phyloP scores from a whole-genome alignment of 2,888 invertebrate species.

The Sinodicranocentrus sp. region DNA sequence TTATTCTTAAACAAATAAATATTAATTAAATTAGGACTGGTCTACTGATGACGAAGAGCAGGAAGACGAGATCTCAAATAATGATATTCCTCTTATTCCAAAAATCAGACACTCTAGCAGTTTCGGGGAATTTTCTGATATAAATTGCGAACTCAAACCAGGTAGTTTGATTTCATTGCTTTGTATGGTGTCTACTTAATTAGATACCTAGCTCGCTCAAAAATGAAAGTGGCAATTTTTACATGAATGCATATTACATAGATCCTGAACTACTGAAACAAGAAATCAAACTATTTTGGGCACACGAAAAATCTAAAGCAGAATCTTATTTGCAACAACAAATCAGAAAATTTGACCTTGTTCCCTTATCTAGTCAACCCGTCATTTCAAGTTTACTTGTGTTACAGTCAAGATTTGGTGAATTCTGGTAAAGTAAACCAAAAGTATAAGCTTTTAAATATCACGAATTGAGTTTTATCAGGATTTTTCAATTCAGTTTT shows the following conservation, averaged over 20 bases:
- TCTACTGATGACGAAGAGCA: constrained; percentile 34
- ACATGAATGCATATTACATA: too few species aligned
- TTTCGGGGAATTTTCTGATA: constrained; percentile 64
- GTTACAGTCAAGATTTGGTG: constrained; percentile 70
- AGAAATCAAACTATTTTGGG: constrained; percentile 53
- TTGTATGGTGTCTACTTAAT: neutral
- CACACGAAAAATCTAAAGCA: constrained; percentile 29
- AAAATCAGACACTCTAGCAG: constrained; percentile 47
- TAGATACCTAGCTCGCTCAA: too few species aligned
- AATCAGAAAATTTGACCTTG: constrained; percentile 39
- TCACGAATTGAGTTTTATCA: constrained; percentile 20
- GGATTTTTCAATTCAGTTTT: constrained; percentile 11
- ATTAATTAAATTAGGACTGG: constrained; percentile 53
- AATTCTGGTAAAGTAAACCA: constrained; percentile 74
- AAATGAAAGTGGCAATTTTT: too few species aligned
- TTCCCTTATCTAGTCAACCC: constrained; percentile 61
- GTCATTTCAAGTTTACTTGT: constrained; percentile 64
- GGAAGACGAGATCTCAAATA: constrained; percentile 28
- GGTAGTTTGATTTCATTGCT: neutral
- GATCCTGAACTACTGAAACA: constrained; percentile 8
- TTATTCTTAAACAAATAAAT: too few species aligned
- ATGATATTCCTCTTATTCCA: constrained; percentile 20
- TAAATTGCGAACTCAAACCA: neutral
- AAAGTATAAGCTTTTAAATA: neutral
- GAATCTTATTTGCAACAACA: constrained; percentile 23